A percentile compares a stretch with the other conserved stretches of the same genome.
These are phyloP conservation scores for Vulpes vulpes DNA, from an alignment of 2,113 vertebrate genomes.

Conservation along the genomic window DNA sequence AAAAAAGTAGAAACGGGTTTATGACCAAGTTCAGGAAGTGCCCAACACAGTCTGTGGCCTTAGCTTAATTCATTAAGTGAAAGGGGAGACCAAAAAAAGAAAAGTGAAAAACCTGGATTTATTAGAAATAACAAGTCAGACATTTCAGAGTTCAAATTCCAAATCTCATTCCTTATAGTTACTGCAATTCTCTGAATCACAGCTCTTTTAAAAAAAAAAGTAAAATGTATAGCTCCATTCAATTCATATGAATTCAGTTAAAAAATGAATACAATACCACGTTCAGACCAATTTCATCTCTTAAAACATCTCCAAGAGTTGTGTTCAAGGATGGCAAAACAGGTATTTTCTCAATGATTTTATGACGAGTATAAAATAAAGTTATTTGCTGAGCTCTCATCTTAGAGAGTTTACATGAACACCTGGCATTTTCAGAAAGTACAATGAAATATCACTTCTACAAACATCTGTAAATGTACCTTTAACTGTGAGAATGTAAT, in stretches of 20 bases:
- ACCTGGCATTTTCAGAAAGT: background rate
- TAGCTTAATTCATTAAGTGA: conserved; percentile 2
- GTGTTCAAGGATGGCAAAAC: background rate
- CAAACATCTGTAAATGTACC: background rate
- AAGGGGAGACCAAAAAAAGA: background rate
- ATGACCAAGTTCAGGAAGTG: background rate
- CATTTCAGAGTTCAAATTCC: conserved; percentile 36
- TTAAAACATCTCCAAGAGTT: background rate
- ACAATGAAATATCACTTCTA: background rate
- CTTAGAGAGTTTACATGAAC: background rate
- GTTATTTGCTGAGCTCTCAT: background rate
- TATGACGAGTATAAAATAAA: background rate
- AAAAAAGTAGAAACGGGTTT: background rate
- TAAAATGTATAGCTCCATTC: background rate
- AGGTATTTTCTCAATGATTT: background rate
- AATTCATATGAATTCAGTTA: background rate
- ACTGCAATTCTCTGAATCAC: background rate
- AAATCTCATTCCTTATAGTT: background rate
- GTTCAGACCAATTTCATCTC: background rate
- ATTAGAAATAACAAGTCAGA: background rate
- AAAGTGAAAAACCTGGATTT: background rate
- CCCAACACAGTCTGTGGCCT: background rate
- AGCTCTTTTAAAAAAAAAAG: background rate
- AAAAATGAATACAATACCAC: conserved; percentile 15
- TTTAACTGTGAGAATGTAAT: background rate